phyloP scores from a whole-genome alignment of 1,140 invertebrate species.

The Camponotus floridanus region DNA sequence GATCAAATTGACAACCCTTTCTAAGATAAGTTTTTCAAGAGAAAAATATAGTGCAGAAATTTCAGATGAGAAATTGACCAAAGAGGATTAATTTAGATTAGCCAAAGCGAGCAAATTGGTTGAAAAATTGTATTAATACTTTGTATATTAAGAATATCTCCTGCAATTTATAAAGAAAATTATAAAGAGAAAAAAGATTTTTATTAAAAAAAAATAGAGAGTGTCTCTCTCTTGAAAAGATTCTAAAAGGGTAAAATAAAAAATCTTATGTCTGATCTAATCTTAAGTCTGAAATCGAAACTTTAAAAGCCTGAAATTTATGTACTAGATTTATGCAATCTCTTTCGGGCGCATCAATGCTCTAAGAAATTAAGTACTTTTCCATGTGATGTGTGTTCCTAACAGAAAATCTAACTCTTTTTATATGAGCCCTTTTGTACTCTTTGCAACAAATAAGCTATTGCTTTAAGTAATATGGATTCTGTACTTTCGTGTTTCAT shows the following conservation, averaged over 20 bases:
- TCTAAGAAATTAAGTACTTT: constrained; percentile 70
- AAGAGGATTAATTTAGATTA: constrained; percentile 48
- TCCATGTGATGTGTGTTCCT: constrained; percentile 72
- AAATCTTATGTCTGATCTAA: constrained; percentile 17
- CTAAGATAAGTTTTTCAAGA: constrained; percentile 24
- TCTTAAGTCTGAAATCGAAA: constrained; percentile 34
- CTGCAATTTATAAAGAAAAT: constrained; percentile 6
- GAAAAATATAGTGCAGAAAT: constrained; percentile 40
- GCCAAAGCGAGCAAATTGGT: constrained; percentile 13
- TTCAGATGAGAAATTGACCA: constrained; percentile 56
- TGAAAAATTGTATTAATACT: constrained; percentile 30
- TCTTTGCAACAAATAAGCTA: constrained; percentile 35
- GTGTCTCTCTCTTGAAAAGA: background rate
- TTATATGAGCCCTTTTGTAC: constrained; percentile 65
- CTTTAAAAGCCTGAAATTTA: constrained; percentile 53
- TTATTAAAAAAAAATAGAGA: constrained; percentile 27
- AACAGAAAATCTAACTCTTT: constrained; percentile 75
- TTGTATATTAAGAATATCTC: constrained; percentile 26
- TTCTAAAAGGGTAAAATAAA: constrained; percentile 15
- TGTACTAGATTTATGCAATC: constrained; percentile 32
- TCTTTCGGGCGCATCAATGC: constrained; percentile 40
- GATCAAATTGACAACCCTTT: constrained; percentile 34
- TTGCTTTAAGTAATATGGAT: constrained; percentile 23
- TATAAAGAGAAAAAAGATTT: background rate
- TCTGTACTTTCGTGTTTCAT: constrained; percentile 34